Evolutionary conservation across 2,113 vertebrate genomes (phyloP).

Genomic region (Prunella himalayana): DNA sequence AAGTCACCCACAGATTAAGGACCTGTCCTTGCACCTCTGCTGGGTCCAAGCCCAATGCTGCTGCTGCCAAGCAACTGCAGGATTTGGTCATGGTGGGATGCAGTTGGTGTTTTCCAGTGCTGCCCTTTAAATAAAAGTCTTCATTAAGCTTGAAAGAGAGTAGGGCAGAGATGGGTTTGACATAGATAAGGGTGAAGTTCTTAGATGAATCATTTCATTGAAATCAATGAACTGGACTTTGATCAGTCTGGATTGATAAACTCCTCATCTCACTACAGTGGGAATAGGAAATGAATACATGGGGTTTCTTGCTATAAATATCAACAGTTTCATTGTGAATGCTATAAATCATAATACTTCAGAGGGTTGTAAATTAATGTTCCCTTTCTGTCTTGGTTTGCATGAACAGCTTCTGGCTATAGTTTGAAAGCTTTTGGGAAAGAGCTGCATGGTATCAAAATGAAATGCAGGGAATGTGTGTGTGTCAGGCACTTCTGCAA

Average conservation of each 20-base stretch:
- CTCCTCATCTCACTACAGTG: neutral
- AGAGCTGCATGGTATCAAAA: neutral
- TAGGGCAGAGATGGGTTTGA: neutral
- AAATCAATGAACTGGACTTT: slow-evolving; percentile 4
- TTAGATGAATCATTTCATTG: neutral
- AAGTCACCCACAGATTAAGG: neutral
- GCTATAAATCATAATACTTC: slow-evolving; percentile 26
- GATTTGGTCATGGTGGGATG: neutral
- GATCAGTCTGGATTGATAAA: slow-evolving; percentile 9
- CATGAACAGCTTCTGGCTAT: neutral
- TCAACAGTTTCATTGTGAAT: slow-evolving; percentile 2
- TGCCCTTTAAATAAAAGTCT: neutral
- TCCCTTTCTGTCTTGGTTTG: neutral
- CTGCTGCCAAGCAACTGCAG: neutral
- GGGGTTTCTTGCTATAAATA: neutral
- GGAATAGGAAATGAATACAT: slow-evolving; percentile 8
- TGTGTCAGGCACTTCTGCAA: neutral
- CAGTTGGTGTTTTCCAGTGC: neutral
- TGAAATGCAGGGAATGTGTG: neutral
- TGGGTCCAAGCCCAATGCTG: neutral
- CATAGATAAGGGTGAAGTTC: slow-evolving; percentile 8
- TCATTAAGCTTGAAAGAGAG: neutral
- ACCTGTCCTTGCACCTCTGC: neutral
- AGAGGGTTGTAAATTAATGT: slow-evolving; percentile 32
- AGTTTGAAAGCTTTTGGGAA: neutral